A percentile compares a stretch with the other conserved stretches of the same genome.
These are phyloP conservation scores for Hydrocynus forskahlii DNA, from an alignment of 2,797 vertebrate genomes.

Conservation along the genomic window DNA sequence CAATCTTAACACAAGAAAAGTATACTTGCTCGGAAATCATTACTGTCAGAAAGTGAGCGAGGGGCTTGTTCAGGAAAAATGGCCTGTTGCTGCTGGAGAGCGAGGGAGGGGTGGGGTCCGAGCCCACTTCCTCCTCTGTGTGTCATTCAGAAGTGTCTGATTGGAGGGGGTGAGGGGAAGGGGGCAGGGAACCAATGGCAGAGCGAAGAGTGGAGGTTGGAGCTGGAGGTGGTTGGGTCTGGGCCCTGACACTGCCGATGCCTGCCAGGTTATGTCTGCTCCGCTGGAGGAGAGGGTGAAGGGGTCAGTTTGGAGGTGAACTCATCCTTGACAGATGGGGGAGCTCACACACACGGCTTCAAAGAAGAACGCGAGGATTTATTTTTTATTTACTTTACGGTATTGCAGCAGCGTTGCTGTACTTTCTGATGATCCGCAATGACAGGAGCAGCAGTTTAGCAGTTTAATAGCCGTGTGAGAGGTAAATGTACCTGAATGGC, in stretches of 20 bases:
- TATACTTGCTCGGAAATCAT: slow-evolving; percentile 62
- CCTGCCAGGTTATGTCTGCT: slow-evolving; percentile 80
- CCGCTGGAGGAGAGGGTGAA: slow-evolving; percentile 75
- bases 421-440: not conserved
- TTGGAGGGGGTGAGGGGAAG: slow-evolving; percentile 74
- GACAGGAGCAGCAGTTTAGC: not conserved
- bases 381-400: no score
- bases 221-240: slow-evolving; percentile 73
- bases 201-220: slow-evolving; percentile 65
- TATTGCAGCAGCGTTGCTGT: not conserved
- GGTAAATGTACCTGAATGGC: slow-evolving; percentile 39
- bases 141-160: slow-evolving; percentile 78
- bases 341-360: slow-evolving; percentile 57
- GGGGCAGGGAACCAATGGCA: slow-evolving; percentile 71
- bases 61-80: slow-evolving; percentile 54
- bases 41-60: slow-evolving; percentile 55
- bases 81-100: slow-evolving; percentile 73
- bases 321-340: slow-evolving; percentile 77
- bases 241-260: slow-evolving; percentile 74
- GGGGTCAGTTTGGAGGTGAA: slow-evolving; percentile 78
- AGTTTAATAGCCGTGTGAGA: slow-evolving; percentile 20
- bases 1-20: slow-evolving; percentile 59
- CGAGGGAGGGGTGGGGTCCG: slow-evolving; percentile 52
- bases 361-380: slow-evolving; percentile 25
- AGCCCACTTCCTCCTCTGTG: slow-evolving; percentile 74